phyloP scores from a whole-genome alignment of 2,113 vertebrate species.

The Eclectus roratus region DNA sequence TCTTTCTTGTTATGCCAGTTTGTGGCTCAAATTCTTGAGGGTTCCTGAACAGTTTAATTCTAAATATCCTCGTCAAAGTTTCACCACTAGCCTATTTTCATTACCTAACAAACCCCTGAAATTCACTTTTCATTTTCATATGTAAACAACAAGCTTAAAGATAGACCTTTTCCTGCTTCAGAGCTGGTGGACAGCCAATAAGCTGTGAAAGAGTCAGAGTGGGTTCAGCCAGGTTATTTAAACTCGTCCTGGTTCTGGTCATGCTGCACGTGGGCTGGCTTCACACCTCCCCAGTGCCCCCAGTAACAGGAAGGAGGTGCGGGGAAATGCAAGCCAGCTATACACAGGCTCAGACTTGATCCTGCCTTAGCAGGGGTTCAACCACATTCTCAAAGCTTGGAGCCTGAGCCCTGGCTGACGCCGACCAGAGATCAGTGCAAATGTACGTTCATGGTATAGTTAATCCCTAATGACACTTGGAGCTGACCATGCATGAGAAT shows the following conservation, averaged over 20 bases:
- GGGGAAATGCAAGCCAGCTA: background rate
- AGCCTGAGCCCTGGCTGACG: background rate
- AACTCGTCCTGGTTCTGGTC: background rate
- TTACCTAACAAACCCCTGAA: background rate
- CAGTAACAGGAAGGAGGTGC: background rate
- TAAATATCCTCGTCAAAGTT: background rate
- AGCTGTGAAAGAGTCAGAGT: background rate
- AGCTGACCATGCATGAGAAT: background rate
- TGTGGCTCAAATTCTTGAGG: background rate
- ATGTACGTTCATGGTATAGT: background rate
- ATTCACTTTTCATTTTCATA: background rate
- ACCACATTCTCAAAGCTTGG: fast-evolving
- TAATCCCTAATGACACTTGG: background rate
- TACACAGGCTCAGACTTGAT: background rate
- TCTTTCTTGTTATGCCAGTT: background rate
- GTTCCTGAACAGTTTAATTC: background rate
- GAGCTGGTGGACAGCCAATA: background rate
- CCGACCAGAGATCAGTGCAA: background rate
- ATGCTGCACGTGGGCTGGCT: background rate
- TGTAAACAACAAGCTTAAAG: background rate
- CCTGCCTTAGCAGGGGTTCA: background rate
- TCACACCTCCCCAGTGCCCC: background rate
- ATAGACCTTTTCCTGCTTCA: background rate
- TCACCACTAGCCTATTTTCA: background rate
- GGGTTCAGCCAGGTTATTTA: background rate